Percentiles rank a stretch among this genome's conserved stretches.
phyloP scores from a whole-genome alignment of 92 coral and sea anemone species.

The Parazoanthus atlanticus region DNA sequence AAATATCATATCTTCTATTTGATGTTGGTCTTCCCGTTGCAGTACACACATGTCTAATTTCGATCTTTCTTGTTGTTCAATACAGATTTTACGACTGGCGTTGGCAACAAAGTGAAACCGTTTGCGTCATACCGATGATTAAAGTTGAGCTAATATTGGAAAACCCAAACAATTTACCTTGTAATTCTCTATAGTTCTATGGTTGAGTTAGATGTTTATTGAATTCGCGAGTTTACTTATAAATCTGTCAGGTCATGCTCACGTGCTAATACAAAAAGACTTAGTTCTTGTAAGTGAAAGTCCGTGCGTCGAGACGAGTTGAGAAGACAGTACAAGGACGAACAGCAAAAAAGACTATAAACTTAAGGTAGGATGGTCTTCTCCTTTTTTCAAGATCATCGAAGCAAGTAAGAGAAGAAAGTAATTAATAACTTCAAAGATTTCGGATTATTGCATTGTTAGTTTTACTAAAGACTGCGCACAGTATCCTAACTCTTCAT shows the following conservation, averaged over 20 bases:
- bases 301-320: neutral
- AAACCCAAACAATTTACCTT: neutral
- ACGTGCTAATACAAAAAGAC: neutral
- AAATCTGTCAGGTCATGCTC: neutral
- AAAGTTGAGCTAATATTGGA: slow-evolving; percentile 16
- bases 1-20: neutral
- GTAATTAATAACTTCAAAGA: neutral
- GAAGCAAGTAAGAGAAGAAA: slow-evolving; percentile 1
- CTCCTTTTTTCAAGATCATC: neutral
- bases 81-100: neutral
- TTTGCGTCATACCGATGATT: slow-evolving; percentile 3
- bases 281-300: neutral
- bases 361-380: neutral
- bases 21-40: neutral
- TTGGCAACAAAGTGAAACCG: neutral
- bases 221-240: neutral
- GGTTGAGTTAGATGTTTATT: neutral
- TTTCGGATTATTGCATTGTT: neutral
- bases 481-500: neutral
- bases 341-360: neutral
- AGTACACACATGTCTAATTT: neutral
- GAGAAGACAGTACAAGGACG: neutral
- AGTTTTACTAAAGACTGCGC: neutral
- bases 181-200: neutral
- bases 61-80: no score